These are phyloP conservation scores for Paraplagusia blochii DNA, from an alignment of 2,113 vertebrate species.

Conservation along the genomic window DNA sequence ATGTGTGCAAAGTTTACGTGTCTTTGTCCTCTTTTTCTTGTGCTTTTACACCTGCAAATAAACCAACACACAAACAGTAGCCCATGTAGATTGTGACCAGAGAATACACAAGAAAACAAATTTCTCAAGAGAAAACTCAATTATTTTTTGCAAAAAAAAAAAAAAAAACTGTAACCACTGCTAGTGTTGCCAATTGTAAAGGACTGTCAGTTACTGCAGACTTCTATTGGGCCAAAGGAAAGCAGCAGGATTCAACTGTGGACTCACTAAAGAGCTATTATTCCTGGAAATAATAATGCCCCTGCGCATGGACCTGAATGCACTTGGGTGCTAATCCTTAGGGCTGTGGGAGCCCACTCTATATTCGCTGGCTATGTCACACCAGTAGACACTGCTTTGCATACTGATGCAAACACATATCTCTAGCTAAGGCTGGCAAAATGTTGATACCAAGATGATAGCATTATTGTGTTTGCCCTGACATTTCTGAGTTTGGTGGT, in stretches of 20 bases:
- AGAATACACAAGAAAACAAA: conserved; percentile 49
- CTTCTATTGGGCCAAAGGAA: conserved; percentile 76
- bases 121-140: conserved; percentile 79
- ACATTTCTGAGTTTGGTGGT: no score
- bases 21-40: not conserved
- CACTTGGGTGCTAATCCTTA: conserved; percentile 67
- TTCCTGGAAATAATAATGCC: conserved; percentile 80
- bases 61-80: conserved; percentile 4
- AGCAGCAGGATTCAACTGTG: conserved; percentile 81
- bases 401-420: conserved; percentile 68
- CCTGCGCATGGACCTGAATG: conserved; percentile 75
- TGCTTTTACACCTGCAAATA: not conserved
- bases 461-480: not conserved
- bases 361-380: conserved; percentile 75
- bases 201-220: conserved; percentile 76
- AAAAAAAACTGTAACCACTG: conserved; percentile 58
- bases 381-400: conserved; percentile 54
- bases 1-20: conserved; percentile 30
- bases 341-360: conserved; percentile 78
- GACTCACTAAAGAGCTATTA: conserved; percentile 83
- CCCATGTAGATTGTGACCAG: conserved; percentile 36
- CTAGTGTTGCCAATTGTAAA: conserved; percentile 79
- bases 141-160: conserved; percentile 62
- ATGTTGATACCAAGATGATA: conserved; percentile 23
- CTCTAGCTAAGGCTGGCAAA: conserved; percentile 32